These are phyloP conservation scores for Dicyrtomina minuta DNA, from an alignment of 2,888 invertebrate genomes.

Conservation along the genomic window DNA sequence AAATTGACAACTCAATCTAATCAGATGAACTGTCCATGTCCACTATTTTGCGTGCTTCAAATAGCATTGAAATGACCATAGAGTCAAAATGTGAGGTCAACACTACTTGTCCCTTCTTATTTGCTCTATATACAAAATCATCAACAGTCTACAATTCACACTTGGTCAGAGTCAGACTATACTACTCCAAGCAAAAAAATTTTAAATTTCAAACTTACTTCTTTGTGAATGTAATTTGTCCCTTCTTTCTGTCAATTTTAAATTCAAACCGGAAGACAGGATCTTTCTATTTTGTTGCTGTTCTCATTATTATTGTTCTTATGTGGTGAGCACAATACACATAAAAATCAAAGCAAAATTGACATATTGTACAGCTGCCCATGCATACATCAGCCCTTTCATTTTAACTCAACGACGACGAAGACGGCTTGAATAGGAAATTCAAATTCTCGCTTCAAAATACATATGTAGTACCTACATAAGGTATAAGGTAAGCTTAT, in stretches of 20 bases:
- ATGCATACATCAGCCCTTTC: not conserved
- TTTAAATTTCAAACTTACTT: too few relatives aligned
- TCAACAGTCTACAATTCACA: too few relatives aligned
- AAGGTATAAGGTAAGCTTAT: too few relatives aligned
- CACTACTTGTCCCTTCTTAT: too few relatives aligned
- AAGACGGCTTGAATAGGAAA: not conserved
- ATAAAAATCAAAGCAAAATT: too few relatives aligned
- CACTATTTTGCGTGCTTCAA: not conserved
- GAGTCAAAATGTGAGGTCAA: slow-evolving; percentile 19
- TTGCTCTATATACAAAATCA: not conserved
- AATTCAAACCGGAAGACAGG: slow-evolving; percentile 1
- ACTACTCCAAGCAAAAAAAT: too few relatives aligned
- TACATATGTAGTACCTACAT: too few relatives aligned
- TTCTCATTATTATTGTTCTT: too few relatives aligned
- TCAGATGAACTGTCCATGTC: slow-evolving; percentile 3
- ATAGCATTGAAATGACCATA: slow-evolving; percentile 18
- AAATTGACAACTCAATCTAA: slow-evolving; percentile 27
- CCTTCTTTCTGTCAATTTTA: not conserved
- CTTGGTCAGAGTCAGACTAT: too few relatives aligned
- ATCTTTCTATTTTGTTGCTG: not conserved
- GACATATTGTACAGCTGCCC: not conserved
- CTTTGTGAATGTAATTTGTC: not conserved
- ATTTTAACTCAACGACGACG: not conserved
- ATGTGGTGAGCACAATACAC: too few relatives aligned
- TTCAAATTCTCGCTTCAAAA: too few relatives aligned